Conservation (phyloP, 2,797 vertebrate genomes). For the Botia kubotai region DNA sequence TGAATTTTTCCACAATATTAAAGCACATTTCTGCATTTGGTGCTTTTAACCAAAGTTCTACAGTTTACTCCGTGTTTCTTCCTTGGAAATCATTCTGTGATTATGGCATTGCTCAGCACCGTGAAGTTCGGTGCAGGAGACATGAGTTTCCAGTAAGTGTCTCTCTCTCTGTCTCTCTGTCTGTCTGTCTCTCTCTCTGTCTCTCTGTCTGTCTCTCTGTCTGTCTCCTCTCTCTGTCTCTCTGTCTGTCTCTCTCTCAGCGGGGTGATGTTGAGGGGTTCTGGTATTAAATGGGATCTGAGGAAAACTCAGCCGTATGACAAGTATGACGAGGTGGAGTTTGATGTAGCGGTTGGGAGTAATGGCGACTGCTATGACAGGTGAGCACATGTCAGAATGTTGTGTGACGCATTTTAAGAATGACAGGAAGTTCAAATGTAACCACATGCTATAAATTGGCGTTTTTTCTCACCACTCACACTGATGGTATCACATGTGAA, state of each 20-base stretch:
- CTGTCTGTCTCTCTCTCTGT: no score
- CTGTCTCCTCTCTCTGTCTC: background rate
- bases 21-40: no score
- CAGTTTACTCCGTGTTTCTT: no score
- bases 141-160: no score
- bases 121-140: no score
- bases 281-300: constrained; percentile 94
- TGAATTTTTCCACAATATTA: no score
- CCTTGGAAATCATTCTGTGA: no score
- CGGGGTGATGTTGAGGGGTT: constrained; percentile 94
- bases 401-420: background rate
- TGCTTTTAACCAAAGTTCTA: no score
- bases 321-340: constrained; percentile 93
- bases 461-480: background rate
- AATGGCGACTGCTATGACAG: constrained; percentile 93
- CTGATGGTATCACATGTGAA: constrained; percentile 18
- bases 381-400: constrained; percentile 65
- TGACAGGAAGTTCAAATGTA: constrained; percentile 23
- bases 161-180: no score
- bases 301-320: constrained; percentile 94
- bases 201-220: no score
- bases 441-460: constrained; percentile 26
- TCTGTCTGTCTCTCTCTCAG: constrained; percentile 67
- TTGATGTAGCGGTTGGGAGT: constrained; percentile 90
- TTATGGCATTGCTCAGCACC: no score